Conservation (phyloP, 2,113 vertebrate genomes). For the Tretioscincus oriximinensis region DNA sequence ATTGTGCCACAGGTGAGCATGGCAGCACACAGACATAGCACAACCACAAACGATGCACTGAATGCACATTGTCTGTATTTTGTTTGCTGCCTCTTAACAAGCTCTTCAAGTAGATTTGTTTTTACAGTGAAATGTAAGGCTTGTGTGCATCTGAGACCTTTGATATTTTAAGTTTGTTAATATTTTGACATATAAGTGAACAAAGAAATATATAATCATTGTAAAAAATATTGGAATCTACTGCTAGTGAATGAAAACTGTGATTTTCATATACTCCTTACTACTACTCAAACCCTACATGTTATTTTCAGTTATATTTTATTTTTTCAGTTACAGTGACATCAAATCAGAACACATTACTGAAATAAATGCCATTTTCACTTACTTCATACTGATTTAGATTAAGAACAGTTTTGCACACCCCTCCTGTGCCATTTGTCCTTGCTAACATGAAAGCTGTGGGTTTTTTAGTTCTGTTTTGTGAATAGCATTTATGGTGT, state of each 20-base stretch:
- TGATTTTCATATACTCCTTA: not conserved
- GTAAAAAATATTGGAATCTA: conserved; percentile 21
- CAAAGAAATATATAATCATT: conserved; percentile 24
- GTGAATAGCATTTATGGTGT: not conserved
- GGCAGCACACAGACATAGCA: too few relatives aligned
- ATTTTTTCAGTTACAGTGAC: not conserved
- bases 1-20: too few relatives aligned
- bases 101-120: too few relatives aligned
- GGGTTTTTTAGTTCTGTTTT: not conserved
- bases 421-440: not conserved
- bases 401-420: not conserved
- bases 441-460: not conserved
- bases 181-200: conserved; percentile 1
- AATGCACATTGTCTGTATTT: too few relatives aligned
- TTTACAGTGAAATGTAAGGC: too few relatives aligned
- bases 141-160: too few relatives aligned
- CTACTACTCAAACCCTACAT: conserved; percentile 18
- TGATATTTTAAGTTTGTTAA: not conserved
- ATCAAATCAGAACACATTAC: not conserved
- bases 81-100: too few relatives aligned
- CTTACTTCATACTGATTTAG: conserved; percentile 20
- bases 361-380: conserved; percentile 26
- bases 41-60: too few relatives aligned
- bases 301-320: conserved; percentile 10
- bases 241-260: not conserved